Evolutionary conservation across 2,113 vertebrate genomes (phyloP).

Genomic region (Triplophysa rosa): DNA sequence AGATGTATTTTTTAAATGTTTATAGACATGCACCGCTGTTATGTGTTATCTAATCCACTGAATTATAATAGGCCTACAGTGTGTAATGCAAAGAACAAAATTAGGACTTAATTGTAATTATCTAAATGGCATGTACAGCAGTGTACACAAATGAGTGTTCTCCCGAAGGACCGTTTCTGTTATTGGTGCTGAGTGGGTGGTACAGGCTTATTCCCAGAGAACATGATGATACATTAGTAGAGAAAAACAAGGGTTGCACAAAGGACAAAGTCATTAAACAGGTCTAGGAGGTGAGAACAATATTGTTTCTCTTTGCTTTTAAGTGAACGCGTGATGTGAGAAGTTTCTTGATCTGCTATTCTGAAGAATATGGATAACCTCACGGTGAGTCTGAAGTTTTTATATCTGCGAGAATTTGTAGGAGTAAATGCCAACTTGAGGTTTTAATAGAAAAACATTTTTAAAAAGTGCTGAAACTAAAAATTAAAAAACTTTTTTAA

Average conservation of each 20-base stretch:
- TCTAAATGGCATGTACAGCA: conserved; percentile 36
- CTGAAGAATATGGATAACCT: conserved; percentile 31
- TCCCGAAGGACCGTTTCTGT: conserved; percentile 31
- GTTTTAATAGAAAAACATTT: not conserved
- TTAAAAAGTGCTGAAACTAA: not conserved
- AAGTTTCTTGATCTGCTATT: not conserved
- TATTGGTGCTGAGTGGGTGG: conserved; percentile 43
- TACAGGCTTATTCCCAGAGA: conserved; percentile 39
- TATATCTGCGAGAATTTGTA: not conserved
- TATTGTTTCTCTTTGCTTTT: not conserved
- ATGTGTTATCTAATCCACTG: not conserved
- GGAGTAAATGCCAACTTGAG: too few species aligned
- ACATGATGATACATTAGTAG: conserved; percentile 14
- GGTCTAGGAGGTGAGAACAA: not conserved
- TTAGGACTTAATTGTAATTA: not conserved
- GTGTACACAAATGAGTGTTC: conserved; percentile 29
- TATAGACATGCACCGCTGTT: not conserved
- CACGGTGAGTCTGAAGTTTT: conserved; percentile 14
- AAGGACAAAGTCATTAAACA: conserved; percentile 18
- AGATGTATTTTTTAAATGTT: not conserved
- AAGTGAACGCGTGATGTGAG: not conserved
- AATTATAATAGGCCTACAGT: not conserved
- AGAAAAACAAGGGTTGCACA: conserved; percentile 20
- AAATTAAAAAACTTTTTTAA: too few species aligned
- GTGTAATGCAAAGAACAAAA: not conserved